Evolutionary conservation across 2,113 vertebrate genomes (phyloP), one percentile per base, ranked within the genome.

Genomic region (Mesembrinibis cayennensis): DNA sequence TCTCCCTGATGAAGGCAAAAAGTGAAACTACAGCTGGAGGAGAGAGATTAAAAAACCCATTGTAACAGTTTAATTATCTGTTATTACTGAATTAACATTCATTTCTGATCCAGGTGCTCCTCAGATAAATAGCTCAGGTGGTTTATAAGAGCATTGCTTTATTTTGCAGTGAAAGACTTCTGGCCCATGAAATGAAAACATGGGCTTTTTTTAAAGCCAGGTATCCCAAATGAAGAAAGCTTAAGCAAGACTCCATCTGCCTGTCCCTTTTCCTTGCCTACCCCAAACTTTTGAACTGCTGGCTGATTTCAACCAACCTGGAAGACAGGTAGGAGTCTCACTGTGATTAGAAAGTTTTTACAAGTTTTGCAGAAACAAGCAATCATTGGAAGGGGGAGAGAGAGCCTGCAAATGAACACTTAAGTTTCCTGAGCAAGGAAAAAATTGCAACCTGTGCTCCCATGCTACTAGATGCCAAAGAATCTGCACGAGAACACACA

Each of bases 101-200:
- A 70, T 82, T 93, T 89, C 89, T 77, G 89, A 94, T 97, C 59
- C 81, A 96, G 94, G 90, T 93, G 71, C 76, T 87, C 53, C 71
- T 87, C 61, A 72, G 61, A 90, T 83, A 93, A 95, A 91, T 49
- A 85, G n/a, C 55, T 88, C 67, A 87, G 78, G 82, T 95, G 59
- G 30, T 90, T 88, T 53, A 12, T 22, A 78, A 85, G 18, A 70
- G 55, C 17, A 2, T 2, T 71, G 47, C 40, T 89, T 70, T 67
- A 56, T 69, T 92, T 53, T 82, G 22, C 61, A 85, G 63, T 73
- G 74, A 70, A 91, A 82, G 27, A 36, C 36, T 88, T 82, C 34
- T 67, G 32, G 70, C 25, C 55, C 56, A 55, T 44, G 36, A 85
- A 92, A 20, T 70, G 26, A 87, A 84, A 81, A 47, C 29, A 47